These are phyloP conservation scores for Forbesichthys agassizii DNA, from an alignment of 2,113 vertebrate species.

Conservation along the genomic window DNA sequence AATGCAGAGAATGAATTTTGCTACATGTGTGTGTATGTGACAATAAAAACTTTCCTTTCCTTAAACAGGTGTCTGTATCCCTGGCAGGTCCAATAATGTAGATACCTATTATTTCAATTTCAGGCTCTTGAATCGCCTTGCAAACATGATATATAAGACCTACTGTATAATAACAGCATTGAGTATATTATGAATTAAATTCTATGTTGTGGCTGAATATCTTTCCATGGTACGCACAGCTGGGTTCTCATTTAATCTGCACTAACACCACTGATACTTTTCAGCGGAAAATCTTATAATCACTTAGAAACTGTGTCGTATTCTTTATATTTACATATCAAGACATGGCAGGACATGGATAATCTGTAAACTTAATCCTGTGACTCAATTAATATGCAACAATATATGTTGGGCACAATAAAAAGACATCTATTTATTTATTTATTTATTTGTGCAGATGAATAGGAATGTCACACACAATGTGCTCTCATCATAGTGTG, in stretches of 20 bases:
- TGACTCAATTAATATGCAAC: constrained; percentile 21
- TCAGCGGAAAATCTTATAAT: constrained; percentile 16
- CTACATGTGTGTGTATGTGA: too few species aligned
- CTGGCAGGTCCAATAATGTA: neutral
- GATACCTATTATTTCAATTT: neutral
- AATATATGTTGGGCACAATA: constrained; percentile 48
- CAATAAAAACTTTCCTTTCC: too few species aligned
- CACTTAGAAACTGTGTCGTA: constrained; percentile 13
- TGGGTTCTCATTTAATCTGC: neutral
- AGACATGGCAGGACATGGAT: constrained; percentile 3
- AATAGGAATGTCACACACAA: constrained; percentile 37
- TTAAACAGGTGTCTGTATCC: too few species aligned
- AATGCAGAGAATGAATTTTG: too few species aligned
- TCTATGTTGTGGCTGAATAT: too few species aligned
- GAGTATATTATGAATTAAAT: too few species aligned
- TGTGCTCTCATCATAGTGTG: neutral
- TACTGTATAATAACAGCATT: too few species aligned
- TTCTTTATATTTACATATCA: constrained; percentile 7
- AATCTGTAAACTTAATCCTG: constrained; percentile 21
- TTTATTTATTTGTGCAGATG: constrained; percentile 8
- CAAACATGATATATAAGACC: neutral
- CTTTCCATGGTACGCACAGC: neutral
- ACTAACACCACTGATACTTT: neutral
- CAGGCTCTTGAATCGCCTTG: neutral
- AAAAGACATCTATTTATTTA: constrained; percentile 8